These are phyloP conservation scores for Bathynomus jamesi DNA, from an alignment of 1,140 invertebrate species.

Conservation along the genomic window DNA sequence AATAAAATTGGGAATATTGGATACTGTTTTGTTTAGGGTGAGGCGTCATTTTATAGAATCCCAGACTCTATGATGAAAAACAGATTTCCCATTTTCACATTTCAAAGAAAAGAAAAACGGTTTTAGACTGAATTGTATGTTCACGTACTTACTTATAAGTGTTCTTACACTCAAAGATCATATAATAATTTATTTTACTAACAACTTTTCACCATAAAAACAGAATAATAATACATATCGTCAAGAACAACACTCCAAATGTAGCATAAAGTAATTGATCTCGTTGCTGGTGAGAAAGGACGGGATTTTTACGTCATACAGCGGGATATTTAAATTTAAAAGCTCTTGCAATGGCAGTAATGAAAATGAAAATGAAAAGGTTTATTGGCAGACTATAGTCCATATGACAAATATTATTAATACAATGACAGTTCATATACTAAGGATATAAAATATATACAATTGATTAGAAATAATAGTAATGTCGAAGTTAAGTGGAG, in stretches of 20 bases:
- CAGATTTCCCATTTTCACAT: not conserved
- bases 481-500: too few relatives aligned
- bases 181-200: not conserved
- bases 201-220: not conserved
- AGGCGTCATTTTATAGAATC: slow-evolving; percentile 1
- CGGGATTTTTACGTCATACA: not conserved
- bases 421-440: too few relatives aligned
- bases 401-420: too few relatives aligned
- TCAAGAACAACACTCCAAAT: not conserved
- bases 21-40: not conserved
- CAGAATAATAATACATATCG: not conserved
- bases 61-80: slow-evolving; percentile 1
- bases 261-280: not conserved
- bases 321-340: not conserved
- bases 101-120: not conserved
- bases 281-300: not conserved
- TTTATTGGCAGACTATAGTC: too few relatives aligned
- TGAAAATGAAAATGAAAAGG: too few relatives aligned
- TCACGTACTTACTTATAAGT: not conserved
- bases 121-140: not conserved
- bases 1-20: too few relatives aligned
- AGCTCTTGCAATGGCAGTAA: too few relatives aligned
- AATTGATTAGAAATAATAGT: too few relatives aligned
- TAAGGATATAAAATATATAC: too few relatives aligned
- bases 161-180: not conserved